Conservation (phyloP, 2,113 vertebrate genomes). For the Bubo scandiacus region DNA sequence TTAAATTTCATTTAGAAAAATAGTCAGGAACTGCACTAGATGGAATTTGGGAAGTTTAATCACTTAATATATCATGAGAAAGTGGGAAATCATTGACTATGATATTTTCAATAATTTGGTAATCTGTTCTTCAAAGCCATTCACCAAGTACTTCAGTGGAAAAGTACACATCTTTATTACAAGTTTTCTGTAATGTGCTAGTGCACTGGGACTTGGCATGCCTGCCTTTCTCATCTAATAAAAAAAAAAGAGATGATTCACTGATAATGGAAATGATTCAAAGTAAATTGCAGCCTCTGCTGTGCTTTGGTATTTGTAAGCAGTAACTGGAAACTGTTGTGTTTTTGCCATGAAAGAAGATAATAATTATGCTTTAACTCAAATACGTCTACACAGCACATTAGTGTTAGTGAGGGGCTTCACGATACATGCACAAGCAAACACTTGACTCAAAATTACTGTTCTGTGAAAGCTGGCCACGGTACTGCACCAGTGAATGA, state of each 20-base stretch:
- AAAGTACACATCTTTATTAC: conserved; percentile 1
- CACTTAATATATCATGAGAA: not conserved
- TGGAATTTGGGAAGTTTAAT: not conserved
- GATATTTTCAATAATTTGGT: not conserved
- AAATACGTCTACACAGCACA: not conserved
- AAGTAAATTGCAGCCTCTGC: conserved; percentile 39
- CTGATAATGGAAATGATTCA: conserved; percentile 37
- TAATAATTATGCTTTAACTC: not conserved
- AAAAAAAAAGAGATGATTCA: conserved; percentile 36
- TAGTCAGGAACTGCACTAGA: not conserved
- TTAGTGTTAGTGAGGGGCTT: not conserved
- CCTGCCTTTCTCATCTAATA: conserved; percentile 24
- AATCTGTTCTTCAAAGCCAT: not conserved
- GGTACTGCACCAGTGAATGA: not conserved
- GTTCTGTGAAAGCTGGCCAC: not conserved
- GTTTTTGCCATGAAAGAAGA: not conserved
- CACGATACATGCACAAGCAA: rapidly evolving
- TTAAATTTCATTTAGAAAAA: not conserved
- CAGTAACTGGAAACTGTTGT: conserved; percentile 22
- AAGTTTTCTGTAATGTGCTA: conserved; percentile 12
- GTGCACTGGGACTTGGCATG: not conserved
- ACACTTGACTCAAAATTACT: not conserved
- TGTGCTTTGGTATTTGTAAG: conserved; percentile 21
- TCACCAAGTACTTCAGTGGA: not conserved
- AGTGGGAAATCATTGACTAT: not conserved